Percentiles rank a stretch among this genome's conserved stretches.
phyloP scores from a whole-genome alignment of 2,113 vertebrate species.

The Peromyscus maniculatus region DNA sequence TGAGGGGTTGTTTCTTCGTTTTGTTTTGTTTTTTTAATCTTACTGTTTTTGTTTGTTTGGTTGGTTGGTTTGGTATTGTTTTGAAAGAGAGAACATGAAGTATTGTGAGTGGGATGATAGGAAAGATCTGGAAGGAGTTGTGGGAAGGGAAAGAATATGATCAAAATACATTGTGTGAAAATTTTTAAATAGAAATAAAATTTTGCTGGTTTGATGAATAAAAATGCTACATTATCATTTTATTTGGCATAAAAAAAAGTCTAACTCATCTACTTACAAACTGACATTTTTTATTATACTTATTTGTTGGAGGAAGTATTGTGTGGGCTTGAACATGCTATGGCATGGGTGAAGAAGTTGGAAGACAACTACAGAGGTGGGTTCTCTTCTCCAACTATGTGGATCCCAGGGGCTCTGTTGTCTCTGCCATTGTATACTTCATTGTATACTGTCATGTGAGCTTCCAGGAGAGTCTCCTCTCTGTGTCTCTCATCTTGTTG shows the following conservation, averaged over 20 bases:
- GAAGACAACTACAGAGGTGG: background rate
- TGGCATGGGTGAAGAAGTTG: background rate
- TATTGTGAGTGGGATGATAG: background rate
- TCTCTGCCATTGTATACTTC: too few species aligned
- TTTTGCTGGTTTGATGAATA: background rate
- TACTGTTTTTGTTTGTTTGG: background rate
- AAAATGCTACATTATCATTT: conserved; percentile 9
- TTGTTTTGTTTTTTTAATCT: background rate
- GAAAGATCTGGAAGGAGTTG: background rate
- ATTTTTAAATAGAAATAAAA: background rate
- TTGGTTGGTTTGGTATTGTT: background rate
- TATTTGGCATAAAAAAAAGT: background rate
- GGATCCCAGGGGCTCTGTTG: background rate
- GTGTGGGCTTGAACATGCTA: background rate
- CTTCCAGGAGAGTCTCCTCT: background rate
- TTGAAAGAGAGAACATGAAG: background rate
- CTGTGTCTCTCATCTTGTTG: background rate
- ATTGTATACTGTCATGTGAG: too few species aligned
- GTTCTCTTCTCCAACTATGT: background rate
- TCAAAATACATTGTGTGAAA: background rate
- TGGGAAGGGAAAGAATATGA: background rate
- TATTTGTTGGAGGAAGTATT: background rate
- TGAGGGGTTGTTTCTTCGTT: background rate
- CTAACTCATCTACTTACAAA: background rate
- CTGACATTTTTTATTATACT: background rate